A percentile compares a stretch with the other conserved stretches of the same genome.
phyloP scores from a whole-genome alignment of 2,113 vertebrate genomes.

The Corythornis cristatus region DNA sequence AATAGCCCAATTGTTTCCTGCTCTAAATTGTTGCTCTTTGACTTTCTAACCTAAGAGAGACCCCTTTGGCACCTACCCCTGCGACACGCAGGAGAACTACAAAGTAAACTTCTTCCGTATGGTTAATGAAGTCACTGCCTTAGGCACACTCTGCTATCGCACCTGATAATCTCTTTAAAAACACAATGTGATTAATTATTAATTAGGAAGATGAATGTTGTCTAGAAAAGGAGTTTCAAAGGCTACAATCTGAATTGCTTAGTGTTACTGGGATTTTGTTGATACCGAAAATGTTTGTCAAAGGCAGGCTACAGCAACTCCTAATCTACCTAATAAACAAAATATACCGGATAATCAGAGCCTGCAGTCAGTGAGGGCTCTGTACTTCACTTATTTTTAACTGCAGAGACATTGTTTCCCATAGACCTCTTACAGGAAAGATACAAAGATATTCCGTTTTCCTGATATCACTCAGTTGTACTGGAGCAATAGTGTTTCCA shows the following conservation, averaged over 20 bases:
- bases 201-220: constrained; percentile 75
- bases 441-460: not conserved
- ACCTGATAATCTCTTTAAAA: constrained; percentile 74
- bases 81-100: constrained; percentile 51
- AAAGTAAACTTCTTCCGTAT: constrained; percentile 61
- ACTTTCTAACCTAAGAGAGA: constrained; percentile 69
- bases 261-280: constrained; percentile 37
- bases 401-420: not conserved
- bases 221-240: constrained; percentile 67
- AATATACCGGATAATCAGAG: not conserved
- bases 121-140: constrained; percentile 73
- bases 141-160: constrained; percentile 74
- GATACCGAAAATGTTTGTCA: constrained; percentile 58
- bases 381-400: not conserved
- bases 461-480: not conserved
- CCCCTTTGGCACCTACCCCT: constrained; percentile 64
- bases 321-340: constrained; percentile 43
- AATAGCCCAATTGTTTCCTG: constrained; percentile 64
- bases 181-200: constrained; percentile 76
- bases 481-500: not conserved
- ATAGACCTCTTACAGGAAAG: not conserved
- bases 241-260: constrained; percentile 31
- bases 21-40: constrained; percentile 63
- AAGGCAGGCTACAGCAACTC: constrained; percentile 51
- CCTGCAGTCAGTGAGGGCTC: not conserved